These are phyloP conservation scores for Eutrigla gurnardus DNA, from an alignment of 2,797 vertebrate species.

Conservation along the genomic window DNA sequence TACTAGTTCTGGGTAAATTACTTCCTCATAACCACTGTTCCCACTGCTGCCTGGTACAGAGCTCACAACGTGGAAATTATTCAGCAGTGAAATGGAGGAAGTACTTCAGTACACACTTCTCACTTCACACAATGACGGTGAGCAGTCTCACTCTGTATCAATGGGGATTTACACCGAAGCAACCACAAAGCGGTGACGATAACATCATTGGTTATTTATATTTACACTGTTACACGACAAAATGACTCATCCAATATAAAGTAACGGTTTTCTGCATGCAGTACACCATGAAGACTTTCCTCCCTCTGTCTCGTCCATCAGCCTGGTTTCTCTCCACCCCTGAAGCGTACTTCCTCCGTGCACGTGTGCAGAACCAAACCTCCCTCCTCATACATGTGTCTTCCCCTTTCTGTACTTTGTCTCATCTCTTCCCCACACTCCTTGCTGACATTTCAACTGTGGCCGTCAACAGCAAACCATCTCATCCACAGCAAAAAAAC, in stretches of 20 bases:
- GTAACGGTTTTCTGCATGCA: not conserved
- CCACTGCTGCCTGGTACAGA: not conserved
- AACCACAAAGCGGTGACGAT: not conserved
- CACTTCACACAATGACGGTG: not conserved
- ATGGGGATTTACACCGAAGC: not conserved
- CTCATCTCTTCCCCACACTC: conserved; percentile 25
- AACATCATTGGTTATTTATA: not conserved
- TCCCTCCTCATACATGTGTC: conserved; percentile 48
- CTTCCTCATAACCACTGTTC: not conserved
- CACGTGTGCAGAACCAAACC: conserved; percentile 37
- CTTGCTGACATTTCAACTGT: conserved; percentile 44
- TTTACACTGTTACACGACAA: not conserved
- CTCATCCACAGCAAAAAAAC: not conserved
- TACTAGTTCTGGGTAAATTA: not conserved
- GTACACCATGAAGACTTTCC: not conserved
- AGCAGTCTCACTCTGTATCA: not conserved
- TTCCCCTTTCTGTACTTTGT: conserved; percentile 45
- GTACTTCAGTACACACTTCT: not conserved
- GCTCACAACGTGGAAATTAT: not conserved
- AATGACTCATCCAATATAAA: not conserved
- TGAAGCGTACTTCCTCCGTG: conserved; percentile 36
- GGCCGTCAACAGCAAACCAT: conserved; percentile 22
- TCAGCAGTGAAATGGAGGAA: not conserved
- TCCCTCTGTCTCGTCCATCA: not conserved
- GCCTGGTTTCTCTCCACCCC: conserved; percentile 30